Evolutionary conservation across 1,140 invertebrate species (phyloP), one percentile per base, ranked within the genome.

Genomic region (Drosophila erecta): DNA sequence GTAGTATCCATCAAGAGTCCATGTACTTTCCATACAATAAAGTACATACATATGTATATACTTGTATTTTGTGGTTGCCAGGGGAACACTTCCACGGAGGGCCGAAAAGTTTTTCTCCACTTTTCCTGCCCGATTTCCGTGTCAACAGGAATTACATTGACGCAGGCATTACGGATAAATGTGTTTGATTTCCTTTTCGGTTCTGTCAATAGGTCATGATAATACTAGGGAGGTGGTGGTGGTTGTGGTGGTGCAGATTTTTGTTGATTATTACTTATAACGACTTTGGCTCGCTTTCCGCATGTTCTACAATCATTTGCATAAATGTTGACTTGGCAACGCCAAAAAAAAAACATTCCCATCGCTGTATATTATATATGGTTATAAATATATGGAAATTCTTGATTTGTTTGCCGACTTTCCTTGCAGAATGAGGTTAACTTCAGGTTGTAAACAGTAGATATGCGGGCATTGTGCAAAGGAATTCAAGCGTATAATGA

Each of bases 401-500:
- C 66, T 69, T 67, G 62, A 70, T 56, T 69, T 70, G 41, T 49
- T 70, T 67, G 54, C 24, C 14, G 12, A 38, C 44, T 65, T 47
- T 65, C 62, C 44, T 65, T 40, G 67, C 43, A 57, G 64, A 70
- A 71, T 71, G 67, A 43, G 67, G 67, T 70, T 71, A 71, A 47
- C 66, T 70, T 70, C 62, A 67, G 64, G 64, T 33, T 50, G 65
- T 38, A 66, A 66, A 41, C 59, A 64, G 35, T 35, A 38, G 44
- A 64, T 70, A 71, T 47, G 40, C 43, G 44, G 46, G 53, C 43
- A 65, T 79, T 64, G 72, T 76, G 61, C 49, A 62, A 61, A 80
- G 77, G 64, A 58, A 85, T 74, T 76, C 71, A 85, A 84, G 83
- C 72, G 77, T 64, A 62, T 76, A 72, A 85, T 80, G 70, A 85